These are phyloP conservation scores for Meriones unguiculatus DNA, from an alignment of 2,113 vertebrate species.

Conservation along the genomic window DNA sequence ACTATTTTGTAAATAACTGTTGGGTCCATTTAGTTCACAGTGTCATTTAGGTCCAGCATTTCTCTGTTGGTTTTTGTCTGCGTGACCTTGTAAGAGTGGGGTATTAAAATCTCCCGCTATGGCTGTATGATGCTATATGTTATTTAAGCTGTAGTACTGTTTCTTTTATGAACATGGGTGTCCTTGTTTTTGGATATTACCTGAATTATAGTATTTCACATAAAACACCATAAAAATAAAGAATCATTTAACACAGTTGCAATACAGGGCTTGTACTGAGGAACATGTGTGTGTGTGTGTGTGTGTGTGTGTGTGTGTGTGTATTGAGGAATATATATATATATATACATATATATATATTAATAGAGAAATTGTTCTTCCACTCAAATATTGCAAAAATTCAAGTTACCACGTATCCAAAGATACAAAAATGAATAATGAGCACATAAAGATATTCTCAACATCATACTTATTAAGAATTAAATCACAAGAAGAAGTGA, in stretches of 20 bases:
- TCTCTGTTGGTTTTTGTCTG: neutral
- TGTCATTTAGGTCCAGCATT: neutral
- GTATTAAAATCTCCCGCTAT: neutral
- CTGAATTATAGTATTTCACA: neutral
- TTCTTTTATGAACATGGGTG: neutral
- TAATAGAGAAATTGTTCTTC: neutral
- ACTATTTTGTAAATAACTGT: neutral
- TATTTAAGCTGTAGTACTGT: neutral
- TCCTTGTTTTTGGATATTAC: neutral
- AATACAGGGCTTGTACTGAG: neutral
- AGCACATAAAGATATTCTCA: neutral
- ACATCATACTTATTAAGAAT: neutral
- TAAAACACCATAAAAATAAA: neutral
- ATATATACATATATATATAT: neutral
- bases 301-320: too few species aligned
- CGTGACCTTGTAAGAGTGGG: neutral
- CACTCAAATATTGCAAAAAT: neutral
- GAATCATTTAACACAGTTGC: neutral
- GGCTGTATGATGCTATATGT: neutral
- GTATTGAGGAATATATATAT: neutral
- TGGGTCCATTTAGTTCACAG: neutral
- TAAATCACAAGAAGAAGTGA: neutral
- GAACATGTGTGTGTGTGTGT: neutral
- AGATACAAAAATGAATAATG: neutral
- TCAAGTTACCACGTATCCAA: neutral